Evolutionary conservation across 2,888 invertebrate species (phyloP), one percentile per base, ranked within the genome.

Genomic region (Drosophila neutralis): DNA sequence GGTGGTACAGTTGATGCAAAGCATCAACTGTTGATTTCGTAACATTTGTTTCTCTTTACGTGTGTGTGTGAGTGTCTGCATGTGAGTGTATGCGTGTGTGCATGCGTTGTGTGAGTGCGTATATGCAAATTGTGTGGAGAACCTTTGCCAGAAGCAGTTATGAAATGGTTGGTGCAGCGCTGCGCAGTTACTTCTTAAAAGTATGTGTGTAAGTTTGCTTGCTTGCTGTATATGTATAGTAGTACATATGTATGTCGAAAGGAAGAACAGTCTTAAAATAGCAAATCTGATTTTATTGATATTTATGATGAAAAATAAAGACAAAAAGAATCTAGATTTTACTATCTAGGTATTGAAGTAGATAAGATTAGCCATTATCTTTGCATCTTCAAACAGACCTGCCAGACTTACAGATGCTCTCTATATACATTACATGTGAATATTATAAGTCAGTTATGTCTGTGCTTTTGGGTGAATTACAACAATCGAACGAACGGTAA

Each of bases 1-100:
- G 54, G 24, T 18, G 54, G 77, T 78, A 78, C 78, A 78, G 78
- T 63, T 75, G 59, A n/a, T 40, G 10, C 79, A 78, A 78, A 78
- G 62, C 64, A 24, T 78, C n/a, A 52, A 53, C 29, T 61, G 54
- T 51, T 40, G 60, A 58, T 60, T 24, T 35, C 58, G 38, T 38
- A 49, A 48, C 33, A 65, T 40, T 49, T 49, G 33, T 27, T 18
- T 40, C 31, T 35, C 35, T 53, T 48, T 45, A n/a, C 31, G 49
- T 38, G 42, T 42, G 27, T 48, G 13, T 36, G 36, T 10, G 31
- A 2, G 45, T 49, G 45, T 13, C 10, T 62, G 42, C 15, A 2
- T 18, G 13, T 5, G 15, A 5, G 35, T 15, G n/a, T 11, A 15
- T 31, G 49, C 7, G 35, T 7, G 40, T 42, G 52, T 21, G 21